Base-by-base conservation (phyloP, 1,140 invertebrate species). In the Sarcophaga peregrina region DNA sequence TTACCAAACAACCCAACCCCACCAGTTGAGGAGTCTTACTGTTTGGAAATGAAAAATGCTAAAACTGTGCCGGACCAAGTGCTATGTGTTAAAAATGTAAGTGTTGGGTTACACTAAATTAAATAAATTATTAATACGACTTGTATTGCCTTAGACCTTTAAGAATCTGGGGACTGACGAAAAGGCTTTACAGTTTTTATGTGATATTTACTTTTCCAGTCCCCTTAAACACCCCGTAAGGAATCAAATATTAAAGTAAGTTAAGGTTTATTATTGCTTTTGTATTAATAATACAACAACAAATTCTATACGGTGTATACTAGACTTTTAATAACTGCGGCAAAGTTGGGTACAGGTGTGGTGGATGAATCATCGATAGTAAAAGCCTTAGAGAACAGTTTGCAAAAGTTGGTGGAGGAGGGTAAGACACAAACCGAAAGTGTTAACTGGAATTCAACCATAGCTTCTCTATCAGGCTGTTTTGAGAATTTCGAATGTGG, bases 201-300 rank as follows among this genome's bases (percentile, higher is more conserved):
- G 83, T 10, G 84, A 85, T 58, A 46, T 85, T 6, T 84, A 46
- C n/a, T 83, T 85, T 47, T 47, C 82, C 58, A 81, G 81, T 54
- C 84, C 84, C 1, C 75, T 85, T 8, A 85, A 84, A 78, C 84
- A 85, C 78, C 84, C 84, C 5, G 83, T 85, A 37, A 75, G 84
- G 13, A 85, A 85, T 83, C 84, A 85, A 78, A 85, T 85, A 37
- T 20, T 82, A 25, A 85, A 83, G 84, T 85, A 82, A 82, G 83
- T 84, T 52, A 46, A 15, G n/a, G 8, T 7, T 73, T 37, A 37
- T 2, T 37, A 37, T 37, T 37, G 25, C 4, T 37, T 37, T 37
- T 37, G 25, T 3, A 52, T 10, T 10, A 52, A 52, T 10, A 52
- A 52, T 52, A 52, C 9, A 9, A 10, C 50, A 52, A 52, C 50